Conservation (phyloP, 2,113 vertebrate genomes). For the Odocoileus hemionus region DNA sequence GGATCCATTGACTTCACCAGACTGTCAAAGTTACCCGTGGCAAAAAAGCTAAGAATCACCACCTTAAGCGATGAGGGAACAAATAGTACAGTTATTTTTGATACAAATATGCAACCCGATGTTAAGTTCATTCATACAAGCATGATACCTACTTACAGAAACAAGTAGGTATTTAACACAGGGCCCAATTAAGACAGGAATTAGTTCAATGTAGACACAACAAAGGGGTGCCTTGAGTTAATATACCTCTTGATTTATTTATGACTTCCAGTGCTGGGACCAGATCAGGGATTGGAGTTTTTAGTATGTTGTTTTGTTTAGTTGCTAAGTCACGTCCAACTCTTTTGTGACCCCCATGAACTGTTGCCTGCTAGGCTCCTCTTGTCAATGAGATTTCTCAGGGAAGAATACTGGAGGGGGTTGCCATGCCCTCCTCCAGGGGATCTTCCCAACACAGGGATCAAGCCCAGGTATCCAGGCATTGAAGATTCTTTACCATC, state of each 20-base stretch:
- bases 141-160: neutral
- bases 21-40: neutral
- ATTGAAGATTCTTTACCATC: neutral
- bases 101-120: neutral
- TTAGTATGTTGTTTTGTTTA: neutral
- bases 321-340: neutral
- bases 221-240: neutral
- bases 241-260: neutral
- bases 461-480: neutral
- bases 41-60: neutral
- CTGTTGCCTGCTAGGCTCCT: neutral
- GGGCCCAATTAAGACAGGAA: neutral
- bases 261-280: neutral
- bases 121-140: neutral
- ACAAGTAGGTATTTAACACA: neutral
- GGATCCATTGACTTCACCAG: neutral
- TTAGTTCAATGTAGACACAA: neutral
- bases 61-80: neutral
- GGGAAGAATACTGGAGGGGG: neutral
- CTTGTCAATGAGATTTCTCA: neutral
- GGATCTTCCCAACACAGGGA: neutral
- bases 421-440: neutral
- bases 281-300: neutral
- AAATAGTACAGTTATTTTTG: neutral
- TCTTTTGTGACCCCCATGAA: neutral